Conservation (phyloP, 2,888 invertebrate species). For the Cancer borealis region DNA sequence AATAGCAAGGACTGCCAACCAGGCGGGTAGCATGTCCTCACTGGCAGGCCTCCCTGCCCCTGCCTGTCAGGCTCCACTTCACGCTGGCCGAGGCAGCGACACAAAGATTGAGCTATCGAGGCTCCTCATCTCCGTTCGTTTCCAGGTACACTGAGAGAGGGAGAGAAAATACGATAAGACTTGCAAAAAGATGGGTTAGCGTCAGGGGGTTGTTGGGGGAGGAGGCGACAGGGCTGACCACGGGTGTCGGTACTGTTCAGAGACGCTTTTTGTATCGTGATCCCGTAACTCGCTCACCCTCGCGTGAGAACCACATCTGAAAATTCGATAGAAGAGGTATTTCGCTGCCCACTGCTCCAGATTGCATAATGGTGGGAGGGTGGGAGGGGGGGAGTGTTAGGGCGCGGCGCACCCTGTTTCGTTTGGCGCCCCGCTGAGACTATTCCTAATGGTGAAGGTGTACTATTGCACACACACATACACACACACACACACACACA, state of each 20-base stretch:
- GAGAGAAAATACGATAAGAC: slow-evolving; percentile 48
- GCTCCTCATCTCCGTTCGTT: slow-evolving; percentile 39
- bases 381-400: not conserved
- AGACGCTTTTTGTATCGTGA: slow-evolving; percentile 38
- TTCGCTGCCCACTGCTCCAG: slow-evolving; percentile 6
- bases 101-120: slow-evolving; percentile 31
- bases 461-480: slow-evolving; percentile 21
- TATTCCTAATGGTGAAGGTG: not conserved
- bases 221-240: slow-evolving; percentile 25
- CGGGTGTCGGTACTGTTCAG: slow-evolving; percentile 22
- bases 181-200: slow-evolving; percentile 37
- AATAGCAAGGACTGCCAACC: slow-evolving; percentile 18
- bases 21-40: not conserved
- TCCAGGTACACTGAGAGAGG: slow-evolving; percentile 53
- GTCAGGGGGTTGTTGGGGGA: not conserved
- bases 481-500: slow-evolving; percentile 52
- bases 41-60: not conserved
- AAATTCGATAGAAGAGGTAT: slow-evolving; percentile 33
- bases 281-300: not conserved
- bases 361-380: not conserved
- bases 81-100: slow-evolving; percentile 20
- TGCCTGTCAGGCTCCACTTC: slow-evolving; percentile 20
- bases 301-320: slow-evolving; percentile 23
- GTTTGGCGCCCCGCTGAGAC: not conserved
- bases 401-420: not conserved